Percentiles rank a stretch among this genome's conserved stretches.
Evolutionary conservation across 1,140 invertebrate species (phyloP).

Genomic region (Dufourea novaeangliae): DNA sequence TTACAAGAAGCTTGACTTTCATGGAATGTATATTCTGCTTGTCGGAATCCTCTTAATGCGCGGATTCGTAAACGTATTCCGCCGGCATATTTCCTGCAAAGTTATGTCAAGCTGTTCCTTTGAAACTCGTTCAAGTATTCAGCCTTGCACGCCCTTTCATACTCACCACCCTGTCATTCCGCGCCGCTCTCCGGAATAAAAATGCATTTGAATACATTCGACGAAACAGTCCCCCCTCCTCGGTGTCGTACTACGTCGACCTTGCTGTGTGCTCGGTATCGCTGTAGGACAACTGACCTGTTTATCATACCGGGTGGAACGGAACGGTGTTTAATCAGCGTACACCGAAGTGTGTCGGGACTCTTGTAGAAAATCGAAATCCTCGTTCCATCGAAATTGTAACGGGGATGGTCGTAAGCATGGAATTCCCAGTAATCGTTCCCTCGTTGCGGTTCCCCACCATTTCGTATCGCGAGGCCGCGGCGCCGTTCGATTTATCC

Average conservation of each 20-base stretch:
- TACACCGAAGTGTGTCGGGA: no score
- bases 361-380: no score
- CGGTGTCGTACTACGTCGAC: no score
- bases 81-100: conserved; percentile 18
- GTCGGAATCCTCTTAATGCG: not conserved
- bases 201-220: not conserved
- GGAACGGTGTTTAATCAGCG: no score
- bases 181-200: not conserved
- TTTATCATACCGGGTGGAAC: no score
- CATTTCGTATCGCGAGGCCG: conserved; percentile 4
- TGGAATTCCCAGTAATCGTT: not conserved
- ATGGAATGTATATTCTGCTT: not conserved
- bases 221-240: not conserved
- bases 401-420: not conserved
- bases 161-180: not conserved
- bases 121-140: conserved; percentile 35
- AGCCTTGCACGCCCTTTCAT: conserved; percentile 1
- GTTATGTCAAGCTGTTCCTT: conserved; percentile 54
- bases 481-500: conserved; percentile 10
- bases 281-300: no score
- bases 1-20: not conserved
- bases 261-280: no score
- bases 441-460: not conserved
- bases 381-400: conserved; percentile 6
- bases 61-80: conserved; percentile 6